Evolutionary conservation across 2,888 invertebrate species (phyloP).

Genomic region (Habrosyne pyritoides): DNA sequence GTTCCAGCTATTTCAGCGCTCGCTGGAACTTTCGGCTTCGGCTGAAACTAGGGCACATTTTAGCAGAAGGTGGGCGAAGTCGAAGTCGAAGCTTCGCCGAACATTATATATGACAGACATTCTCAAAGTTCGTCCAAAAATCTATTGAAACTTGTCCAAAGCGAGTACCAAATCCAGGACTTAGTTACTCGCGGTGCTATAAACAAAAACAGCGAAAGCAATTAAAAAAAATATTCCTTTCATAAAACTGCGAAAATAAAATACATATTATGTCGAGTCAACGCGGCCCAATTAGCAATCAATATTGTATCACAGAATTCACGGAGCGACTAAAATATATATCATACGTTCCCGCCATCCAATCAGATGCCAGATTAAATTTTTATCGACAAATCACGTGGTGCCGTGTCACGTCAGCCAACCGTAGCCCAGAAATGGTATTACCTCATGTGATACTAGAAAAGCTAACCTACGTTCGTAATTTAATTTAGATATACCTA

Average conservation of each 20-base stretch:
- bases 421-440: conserved; percentile 28
- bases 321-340: conserved; percentile 26
- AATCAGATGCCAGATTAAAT: conserved; percentile 44
- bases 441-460: conserved; percentile 26
- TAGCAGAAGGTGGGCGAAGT: too few relatives aligned
- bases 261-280: neutral
- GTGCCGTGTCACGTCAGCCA: conserved; percentile 35
- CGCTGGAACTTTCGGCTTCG: too few relatives aligned
- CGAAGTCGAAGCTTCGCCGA: too few relatives aligned
- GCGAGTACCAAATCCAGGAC: neutral
- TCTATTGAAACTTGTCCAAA: too few relatives aligned
- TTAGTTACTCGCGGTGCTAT: too few relatives aligned
- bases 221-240: too few relatives aligned
- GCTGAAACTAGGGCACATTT: too few relatives aligned
- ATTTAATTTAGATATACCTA: conserved; percentile 10
- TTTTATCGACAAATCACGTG: conserved; percentile 44
- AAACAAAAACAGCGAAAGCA: too few relatives aligned
- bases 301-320: conserved; percentile 26
- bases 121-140: too few relatives aligned
- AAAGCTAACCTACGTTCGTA: conserved; percentile 18
- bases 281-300: conserved; percentile 24
- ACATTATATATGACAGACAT: too few relatives aligned
- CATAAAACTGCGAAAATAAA: neutral
- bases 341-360: conserved; percentile 28
- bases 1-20: too few relatives aligned